phyloP scores from a whole-genome alignment of 2,797 vertebrate genomes.

The Fundulus diaphanus region DNA sequence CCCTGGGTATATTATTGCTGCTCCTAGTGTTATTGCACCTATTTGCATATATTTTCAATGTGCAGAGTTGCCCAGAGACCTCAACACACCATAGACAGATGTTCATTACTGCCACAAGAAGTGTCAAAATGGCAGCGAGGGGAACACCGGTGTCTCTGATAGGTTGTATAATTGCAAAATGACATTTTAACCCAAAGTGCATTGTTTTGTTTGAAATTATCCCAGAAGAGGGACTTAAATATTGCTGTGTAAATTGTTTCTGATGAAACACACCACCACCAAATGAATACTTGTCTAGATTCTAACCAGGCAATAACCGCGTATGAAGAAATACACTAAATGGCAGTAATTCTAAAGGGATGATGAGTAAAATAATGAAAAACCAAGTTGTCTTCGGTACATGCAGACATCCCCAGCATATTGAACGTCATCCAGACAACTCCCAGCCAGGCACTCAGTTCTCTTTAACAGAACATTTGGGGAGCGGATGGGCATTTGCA shows the following conservation, averaged over 20 bases:
- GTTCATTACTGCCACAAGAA: background rate
- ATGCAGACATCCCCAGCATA: background rate
- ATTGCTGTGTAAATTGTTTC: background rate
- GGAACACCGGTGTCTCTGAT: background rate
- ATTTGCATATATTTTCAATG: slow-evolving; percentile 6
- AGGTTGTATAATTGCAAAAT: background rate
- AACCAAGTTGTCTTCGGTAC: background rate
- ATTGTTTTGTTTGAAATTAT: background rate
- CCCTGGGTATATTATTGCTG: background rate
- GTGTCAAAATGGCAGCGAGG: background rate
- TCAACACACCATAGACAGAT: background rate
- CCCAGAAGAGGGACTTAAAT: no score
- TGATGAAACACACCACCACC: background rate
- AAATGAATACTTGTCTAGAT: background rate
- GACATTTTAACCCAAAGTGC: background rate
- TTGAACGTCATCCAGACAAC: background rate
- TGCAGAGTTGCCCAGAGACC: background rate
- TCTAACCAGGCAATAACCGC: no score
- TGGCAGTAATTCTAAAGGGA: background rate
- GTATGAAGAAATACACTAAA: background rate
- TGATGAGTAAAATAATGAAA: background rate
- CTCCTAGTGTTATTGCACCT: background rate
- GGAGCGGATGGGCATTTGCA: slow-evolving; percentile 2
- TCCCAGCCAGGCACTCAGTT: background rate
- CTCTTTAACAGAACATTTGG: slow-evolving; percentile 24